These are phyloP conservation scores for Leptopilina syphax DNA, from an alignment of 2,888 invertebrate genomes.

Conservation along the genomic window DNA sequence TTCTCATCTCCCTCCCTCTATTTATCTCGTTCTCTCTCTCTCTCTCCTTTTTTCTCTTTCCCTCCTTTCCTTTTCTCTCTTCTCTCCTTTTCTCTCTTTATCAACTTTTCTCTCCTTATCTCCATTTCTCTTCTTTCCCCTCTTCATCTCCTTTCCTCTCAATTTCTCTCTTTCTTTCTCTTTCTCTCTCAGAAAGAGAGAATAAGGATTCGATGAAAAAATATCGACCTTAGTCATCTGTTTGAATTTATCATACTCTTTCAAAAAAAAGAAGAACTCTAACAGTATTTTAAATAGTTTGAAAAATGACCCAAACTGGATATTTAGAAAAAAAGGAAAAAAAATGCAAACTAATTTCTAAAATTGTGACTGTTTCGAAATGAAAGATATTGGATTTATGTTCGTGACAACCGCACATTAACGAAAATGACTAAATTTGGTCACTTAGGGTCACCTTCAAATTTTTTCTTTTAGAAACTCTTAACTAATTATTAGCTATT, in stretches of 20 bases:
- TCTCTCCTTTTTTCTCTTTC: conserved; percentile 21
- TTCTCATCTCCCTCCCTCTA: conserved; percentile 44
- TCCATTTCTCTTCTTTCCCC: too few species aligned
- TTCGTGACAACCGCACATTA: too few species aligned
- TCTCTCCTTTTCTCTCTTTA: conserved; percentile 42
- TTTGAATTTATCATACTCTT: conserved; percentile 7
- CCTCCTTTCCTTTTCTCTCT: conserved; percentile 22
- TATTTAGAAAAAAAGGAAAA: not conserved
- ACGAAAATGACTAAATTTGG: too few species aligned
- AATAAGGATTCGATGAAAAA: conserved; percentile 21
- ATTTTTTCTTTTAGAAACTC: too few species aligned
- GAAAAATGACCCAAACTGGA: not conserved
- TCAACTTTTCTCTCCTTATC: conserved; percentile 32
- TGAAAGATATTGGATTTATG: too few species aligned
- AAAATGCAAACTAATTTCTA: too few species aligned
- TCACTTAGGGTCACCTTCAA: too few species aligned
- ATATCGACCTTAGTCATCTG: conserved; percentile 20
- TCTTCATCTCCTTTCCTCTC: conserved; percentile 31
- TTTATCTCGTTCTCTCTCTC: conserved; percentile 40
- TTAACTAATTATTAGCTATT: too few species aligned
- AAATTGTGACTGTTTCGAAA: too few species aligned
- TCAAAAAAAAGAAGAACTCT: not conserved
- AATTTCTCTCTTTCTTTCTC: not conserved
- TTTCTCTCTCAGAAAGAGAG: conserved; percentile 27
- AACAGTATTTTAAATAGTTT: not conserved